Conservation (phyloP, 2,888 invertebrate species). For the Ophraella communa region DNA sequence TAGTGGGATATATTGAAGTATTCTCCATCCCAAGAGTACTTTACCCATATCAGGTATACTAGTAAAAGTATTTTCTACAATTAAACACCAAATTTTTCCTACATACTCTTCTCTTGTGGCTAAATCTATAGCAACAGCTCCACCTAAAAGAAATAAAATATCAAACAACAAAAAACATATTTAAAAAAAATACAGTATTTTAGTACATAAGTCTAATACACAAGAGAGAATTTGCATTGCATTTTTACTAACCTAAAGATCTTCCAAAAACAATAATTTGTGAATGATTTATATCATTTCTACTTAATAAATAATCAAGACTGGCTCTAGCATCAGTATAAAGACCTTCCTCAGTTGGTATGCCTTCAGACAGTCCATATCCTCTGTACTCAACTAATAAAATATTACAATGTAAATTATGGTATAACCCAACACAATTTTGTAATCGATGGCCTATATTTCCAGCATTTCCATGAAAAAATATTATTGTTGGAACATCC, state of each 20-base stretch:
- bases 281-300: constrained; percentile 82
- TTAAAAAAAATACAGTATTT: no score
- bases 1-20: constrained; percentile 78
- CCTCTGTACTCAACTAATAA: constrained; percentile 95
- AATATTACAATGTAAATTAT: constrained; percentile 83
- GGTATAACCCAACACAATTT: constrained; percentile 86
- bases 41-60: constrained; percentile 93
- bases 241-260: constrained; percentile 69
- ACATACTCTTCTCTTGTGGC: constrained; percentile 78
- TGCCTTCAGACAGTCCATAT: constrained; percentile 90
- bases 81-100: constrained; percentile 81
- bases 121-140: constrained; percentile 90
- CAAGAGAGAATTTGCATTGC: neutral
- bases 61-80: constrained; percentile 95
- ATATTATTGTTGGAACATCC: constrained; percentile 82
- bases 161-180: no score
- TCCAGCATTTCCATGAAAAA: constrained; percentile 96
- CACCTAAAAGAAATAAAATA: constrained; percentile 65
- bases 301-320: constrained; percentile 80
- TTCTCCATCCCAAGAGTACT: constrained; percentile 76
- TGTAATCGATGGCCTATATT: constrained; percentile 86
- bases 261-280: constrained; percentile 91
- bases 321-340: constrained; percentile 88
- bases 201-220: no score
- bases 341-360: constrained; percentile 85